These are phyloP conservation scores for Chauna torquata DNA, from an alignment of 2,113 vertebrate species.

Conservation along the genomic window DNA sequence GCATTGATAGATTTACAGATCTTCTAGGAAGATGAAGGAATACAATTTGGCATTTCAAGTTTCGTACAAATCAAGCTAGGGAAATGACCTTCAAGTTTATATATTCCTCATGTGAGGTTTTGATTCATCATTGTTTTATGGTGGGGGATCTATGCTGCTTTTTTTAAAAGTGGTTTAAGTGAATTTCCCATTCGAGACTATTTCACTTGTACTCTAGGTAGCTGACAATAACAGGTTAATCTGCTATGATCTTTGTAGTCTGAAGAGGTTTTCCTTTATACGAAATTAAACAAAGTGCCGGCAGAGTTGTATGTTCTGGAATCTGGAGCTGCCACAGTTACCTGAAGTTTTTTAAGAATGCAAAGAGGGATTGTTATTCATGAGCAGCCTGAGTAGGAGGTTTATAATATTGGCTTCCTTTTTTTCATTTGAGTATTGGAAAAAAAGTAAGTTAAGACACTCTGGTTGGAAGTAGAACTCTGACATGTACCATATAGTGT, in stretches of 20 bases:
- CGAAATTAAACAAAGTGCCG: not conserved
- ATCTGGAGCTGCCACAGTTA: not conserved
- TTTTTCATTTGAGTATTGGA: not conserved
- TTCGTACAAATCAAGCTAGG: not conserved
- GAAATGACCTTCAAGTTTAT: not conserved
- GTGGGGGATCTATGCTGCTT: not conserved
- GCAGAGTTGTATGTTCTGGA: not conserved
- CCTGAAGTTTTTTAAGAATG: not conserved
- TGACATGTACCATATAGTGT: fast-evolving
- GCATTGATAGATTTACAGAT: not conserved
- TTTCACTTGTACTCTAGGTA: not conserved
- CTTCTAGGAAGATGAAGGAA: not conserved
- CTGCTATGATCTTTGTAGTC: not conserved
- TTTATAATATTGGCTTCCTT: not conserved
- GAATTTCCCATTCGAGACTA: not conserved
- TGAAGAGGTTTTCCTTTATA: not conserved
- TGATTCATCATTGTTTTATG: not conserved
- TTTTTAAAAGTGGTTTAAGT: not conserved
- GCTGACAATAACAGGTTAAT: not conserved
- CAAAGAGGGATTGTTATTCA: not conserved
- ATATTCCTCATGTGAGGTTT: not conserved
- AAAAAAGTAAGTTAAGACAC: not conserved
- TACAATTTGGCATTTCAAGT: not conserved
- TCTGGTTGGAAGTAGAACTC: not conserved
- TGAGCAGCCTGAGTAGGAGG: not conserved